A percentile compares a stretch with the other conserved stretches of the same genome.
These are phyloP conservation scores for Gryllus longicercus DNA, from an alignment of 2,888 invertebrate genomes.

Conservation along the genomic window DNA sequence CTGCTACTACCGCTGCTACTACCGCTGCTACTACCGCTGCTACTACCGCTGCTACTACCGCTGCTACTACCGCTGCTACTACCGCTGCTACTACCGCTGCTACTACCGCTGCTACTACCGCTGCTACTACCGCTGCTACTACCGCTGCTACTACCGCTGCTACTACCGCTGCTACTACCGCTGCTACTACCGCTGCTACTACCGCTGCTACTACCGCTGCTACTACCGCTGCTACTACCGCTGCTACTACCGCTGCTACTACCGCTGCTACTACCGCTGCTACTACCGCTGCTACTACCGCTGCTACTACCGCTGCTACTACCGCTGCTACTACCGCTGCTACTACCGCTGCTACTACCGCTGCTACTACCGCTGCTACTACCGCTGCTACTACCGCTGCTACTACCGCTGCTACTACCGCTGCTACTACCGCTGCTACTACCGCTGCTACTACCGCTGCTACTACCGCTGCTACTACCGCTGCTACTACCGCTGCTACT, in stretches of 20 bases:
- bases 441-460: too few species aligned
- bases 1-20: slow-evolving; percentile 21
- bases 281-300: slow-evolving; percentile 21
- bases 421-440: too few species aligned
- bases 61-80: slow-evolving; percentile 23
- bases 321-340: slow-evolving; percentile 21
- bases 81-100: slow-evolving; percentile 20
- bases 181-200: slow-evolving; percentile 23
- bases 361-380: slow-evolving; percentile 23
- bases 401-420: too few species aligned
- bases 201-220: slow-evolving; percentile 21
- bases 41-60: slow-evolving; percentile 22
- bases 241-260: slow-evolving; percentile 24
- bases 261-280: slow-evolving; percentile 22
- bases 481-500: too few species aligned
- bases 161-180: slow-evolving; percentile 21
- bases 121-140: slow-evolving; percentile 21
- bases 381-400: slow-evolving; percentile 22
- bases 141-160: slow-evolving; percentile 20
- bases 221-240: slow-evolving; percentile 22
- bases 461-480: too few species aligned
- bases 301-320: slow-evolving; percentile 22
- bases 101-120: slow-evolving; percentile 22
- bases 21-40: slow-evolving; percentile 22
- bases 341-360: slow-evolving; percentile 21